Evolutionary conservation across 2,113 vertebrate genomes (phyloP).

Genomic region (Cheirogaleus medius): DNA sequence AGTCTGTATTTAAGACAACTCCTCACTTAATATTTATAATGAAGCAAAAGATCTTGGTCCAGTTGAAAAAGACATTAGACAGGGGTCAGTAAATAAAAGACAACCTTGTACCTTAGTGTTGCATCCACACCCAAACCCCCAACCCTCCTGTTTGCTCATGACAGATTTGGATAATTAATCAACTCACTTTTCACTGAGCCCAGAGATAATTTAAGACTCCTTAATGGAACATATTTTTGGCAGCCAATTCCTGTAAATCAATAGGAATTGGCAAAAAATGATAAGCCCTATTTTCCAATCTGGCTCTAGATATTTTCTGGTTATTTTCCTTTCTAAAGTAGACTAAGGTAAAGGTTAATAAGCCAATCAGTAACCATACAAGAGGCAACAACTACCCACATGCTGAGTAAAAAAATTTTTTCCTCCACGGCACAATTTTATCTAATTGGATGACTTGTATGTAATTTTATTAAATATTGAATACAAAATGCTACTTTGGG

Average conservation of each 20-base stretch:
- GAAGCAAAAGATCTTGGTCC: neutral
- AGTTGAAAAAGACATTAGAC: neutral
- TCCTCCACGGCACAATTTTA: neutral
- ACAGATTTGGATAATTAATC: neutral
- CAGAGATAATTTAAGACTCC: neutral
- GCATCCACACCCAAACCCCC: too few relatives aligned
- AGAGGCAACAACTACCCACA: neutral
- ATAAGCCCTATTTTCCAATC: neutral
- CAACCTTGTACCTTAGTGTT: neutral
- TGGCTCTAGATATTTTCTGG: neutral
- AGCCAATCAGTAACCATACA: neutral
- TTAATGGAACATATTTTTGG: neutral
- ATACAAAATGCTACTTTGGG: neutral
- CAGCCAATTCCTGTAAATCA: neutral
- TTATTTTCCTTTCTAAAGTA: conserved; percentile 35
- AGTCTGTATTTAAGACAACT: neutral
- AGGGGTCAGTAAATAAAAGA: neutral
- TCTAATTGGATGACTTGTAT: neutral
- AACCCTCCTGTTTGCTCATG: neutral
- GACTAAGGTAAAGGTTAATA: neutral
- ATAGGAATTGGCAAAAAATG: neutral
- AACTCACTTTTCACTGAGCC: neutral
- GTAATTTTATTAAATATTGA: neutral
- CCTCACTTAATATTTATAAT: neutral
- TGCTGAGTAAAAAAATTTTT: neutral